These are phyloP conservation scores for Drosophila niveifrons DNA, from an alignment of 2,888 invertebrate genomes.

Conservation along the genomic window DNA sequence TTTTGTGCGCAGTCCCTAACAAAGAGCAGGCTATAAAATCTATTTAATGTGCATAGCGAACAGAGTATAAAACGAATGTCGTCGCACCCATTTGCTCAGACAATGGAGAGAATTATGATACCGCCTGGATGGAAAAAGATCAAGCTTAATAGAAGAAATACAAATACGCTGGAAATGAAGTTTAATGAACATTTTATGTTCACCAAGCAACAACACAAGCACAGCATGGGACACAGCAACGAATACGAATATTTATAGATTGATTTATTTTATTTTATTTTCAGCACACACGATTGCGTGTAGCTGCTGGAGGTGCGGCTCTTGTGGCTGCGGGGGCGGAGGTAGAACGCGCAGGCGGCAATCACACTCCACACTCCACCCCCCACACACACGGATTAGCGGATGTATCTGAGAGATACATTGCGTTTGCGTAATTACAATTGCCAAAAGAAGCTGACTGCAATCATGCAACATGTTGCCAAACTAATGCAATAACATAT, in stretches of 20 bases:
- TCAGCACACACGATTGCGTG: conserved; percentile 38
- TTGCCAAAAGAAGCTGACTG: conserved; percentile 40
- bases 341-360: background rate
- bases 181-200: conserved; percentile 70
- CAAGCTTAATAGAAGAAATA: conserved; percentile 1
- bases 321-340: background rate
- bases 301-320: conserved; percentile 3
- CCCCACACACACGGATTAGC: conserved; percentile 24
- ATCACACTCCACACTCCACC: background rate
- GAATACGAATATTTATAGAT: conserved; percentile 61
- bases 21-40: conserved; percentile 57
- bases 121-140: conserved; percentile 2
- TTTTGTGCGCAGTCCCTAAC: conserved; percentile 37
- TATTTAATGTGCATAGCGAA: conserved; percentile 50
- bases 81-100: conserved; percentile 56
- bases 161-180: conserved; percentile 49
- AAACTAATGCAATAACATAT: conserved; percentile 49
- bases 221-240: conserved; percentile 59
- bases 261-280: conserved; percentile 65
- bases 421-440: conserved; percentile 56
- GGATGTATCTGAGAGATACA: conserved; percentile 34
- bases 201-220: conserved; percentile 44
- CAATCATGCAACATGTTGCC: conserved; percentile 64
- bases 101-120: conserved; percentile 41
- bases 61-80: conserved; percentile 47